Conservation (phyloP, 2,113 vertebrate species). For the Poicephalus gulielmi region DNA sequence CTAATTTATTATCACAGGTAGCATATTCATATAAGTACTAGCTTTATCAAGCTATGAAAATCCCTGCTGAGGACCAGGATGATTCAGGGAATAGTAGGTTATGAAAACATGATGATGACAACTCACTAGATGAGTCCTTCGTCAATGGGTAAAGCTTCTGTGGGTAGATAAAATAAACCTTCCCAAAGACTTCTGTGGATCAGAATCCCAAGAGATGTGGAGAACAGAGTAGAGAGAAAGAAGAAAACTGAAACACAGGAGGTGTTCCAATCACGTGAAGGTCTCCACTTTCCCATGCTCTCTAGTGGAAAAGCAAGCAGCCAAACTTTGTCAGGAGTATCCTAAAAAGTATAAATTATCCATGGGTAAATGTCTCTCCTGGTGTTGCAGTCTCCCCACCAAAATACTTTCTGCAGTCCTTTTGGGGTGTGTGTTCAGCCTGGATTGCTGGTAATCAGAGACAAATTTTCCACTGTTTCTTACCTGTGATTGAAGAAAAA, state of each 20-base stretch:
- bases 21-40: neutral
- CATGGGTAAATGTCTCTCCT: neutral
- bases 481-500: neutral
- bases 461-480: neutral
- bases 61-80: neutral
- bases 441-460: neutral
- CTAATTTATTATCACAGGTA: neutral
- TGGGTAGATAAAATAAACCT: slow-evolving; percentile 12
- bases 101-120: neutral
- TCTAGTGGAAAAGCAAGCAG: neutral
- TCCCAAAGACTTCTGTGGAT: neutral
- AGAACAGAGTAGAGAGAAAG: neutral
- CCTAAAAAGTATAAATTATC: neutral
- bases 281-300: neutral
- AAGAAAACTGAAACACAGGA: neutral
- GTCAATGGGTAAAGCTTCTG: neutral
- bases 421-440: neutral
- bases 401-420: neutral
- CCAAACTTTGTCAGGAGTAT: neutral
- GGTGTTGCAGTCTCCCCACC: neutral
- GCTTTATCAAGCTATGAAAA: neutral
- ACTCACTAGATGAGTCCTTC: neutral
- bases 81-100: neutral
- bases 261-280: neutral
- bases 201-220: neutral